These are phyloP conservation scores for Miltochrista miniata DNA, from an alignment of 2,888 invertebrate genomes.

Conservation along the genomic window DNA sequence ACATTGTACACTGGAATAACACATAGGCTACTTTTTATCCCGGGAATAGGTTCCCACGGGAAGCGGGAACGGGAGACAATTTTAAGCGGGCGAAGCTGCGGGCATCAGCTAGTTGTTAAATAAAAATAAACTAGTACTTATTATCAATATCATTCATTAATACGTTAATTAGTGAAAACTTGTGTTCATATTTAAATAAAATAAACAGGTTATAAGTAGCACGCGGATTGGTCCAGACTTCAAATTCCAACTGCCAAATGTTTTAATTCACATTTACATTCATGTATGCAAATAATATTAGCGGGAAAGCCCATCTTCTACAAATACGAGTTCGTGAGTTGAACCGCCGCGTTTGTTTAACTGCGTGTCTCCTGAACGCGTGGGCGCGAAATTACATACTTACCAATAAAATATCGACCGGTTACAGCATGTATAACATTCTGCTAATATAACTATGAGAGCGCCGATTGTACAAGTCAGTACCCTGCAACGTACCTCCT, in stretches of 20 bases:
- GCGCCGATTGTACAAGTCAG: too few relatives aligned
- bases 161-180: background rate
- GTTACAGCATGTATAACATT: background rate
- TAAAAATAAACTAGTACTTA: background rate
- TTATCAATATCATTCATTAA: background rate
- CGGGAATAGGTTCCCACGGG: too few relatives aligned
- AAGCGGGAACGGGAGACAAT: too few relatives aligned
- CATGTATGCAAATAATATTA: conserved; percentile 14
- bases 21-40: too few relatives aligned
- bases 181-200: background rate
- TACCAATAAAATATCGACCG: conserved; percentile 1
- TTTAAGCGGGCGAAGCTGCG: too few relatives aligned
- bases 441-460: too few relatives aligned
- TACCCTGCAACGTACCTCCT: too few relatives aligned
- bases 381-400: background rate
- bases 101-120: too few relatives aligned
- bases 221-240: background rate
- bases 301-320: conserved; percentile 3
- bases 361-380: conserved; percentile 1
- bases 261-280: conserved; percentile 9
- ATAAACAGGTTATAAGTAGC: background rate
- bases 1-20: too few relatives aligned
- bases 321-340: background rate
- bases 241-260: background rate
- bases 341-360: background rate